A percentile compares a stretch with the other conserved stretches of the same genome.
These are phyloP conservation scores for Oncorhynchus keta DNA, from an alignment of 2,113 vertebrate genomes.

Conservation along the genomic window DNA sequence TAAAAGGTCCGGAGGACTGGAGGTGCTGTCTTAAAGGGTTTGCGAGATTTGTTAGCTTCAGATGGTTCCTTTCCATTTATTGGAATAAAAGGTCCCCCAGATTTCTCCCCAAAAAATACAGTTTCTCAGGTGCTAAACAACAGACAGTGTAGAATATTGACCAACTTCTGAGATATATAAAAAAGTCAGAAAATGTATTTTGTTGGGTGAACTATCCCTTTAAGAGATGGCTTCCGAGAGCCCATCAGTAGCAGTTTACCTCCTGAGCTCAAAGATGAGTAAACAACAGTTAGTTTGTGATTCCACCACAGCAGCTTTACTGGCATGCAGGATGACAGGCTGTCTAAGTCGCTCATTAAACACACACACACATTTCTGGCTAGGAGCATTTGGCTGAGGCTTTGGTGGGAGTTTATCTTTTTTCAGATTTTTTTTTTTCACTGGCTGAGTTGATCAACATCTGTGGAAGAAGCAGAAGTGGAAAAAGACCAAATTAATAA, in stretches of 20 bases:
- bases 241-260: conserved; percentile 13
- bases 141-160: too few species aligned
- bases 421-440: conserved; percentile 14
- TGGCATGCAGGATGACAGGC: conserved; percentile 33
- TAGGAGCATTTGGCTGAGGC: background rate
- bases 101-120: too few species aligned
- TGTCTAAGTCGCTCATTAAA: background rate
- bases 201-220: too few species aligned
- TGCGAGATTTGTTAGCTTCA: background rate
- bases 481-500: conserved; percentile 55
- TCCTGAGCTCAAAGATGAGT: conserved; percentile 11
- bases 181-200: too few species aligned
- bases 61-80: background rate
- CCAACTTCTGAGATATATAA: too few species aligned
- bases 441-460: conserved; percentile 45
- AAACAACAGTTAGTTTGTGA: conserved; percentile 50
- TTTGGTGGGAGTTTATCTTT: background rate
- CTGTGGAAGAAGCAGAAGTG: conserved; percentile 25
- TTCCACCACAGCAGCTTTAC: conserved; percentile 23
- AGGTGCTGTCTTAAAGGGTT: background rate
- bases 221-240: background rate
- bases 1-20: background rate
- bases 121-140: too few species aligned
- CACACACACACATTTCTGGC: conserved; percentile 14
- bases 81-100: too few species aligned